phyloP scores from a whole-genome alignment of 2,797 vertebrate genomes.

The Iguana delicatissima region DNA sequence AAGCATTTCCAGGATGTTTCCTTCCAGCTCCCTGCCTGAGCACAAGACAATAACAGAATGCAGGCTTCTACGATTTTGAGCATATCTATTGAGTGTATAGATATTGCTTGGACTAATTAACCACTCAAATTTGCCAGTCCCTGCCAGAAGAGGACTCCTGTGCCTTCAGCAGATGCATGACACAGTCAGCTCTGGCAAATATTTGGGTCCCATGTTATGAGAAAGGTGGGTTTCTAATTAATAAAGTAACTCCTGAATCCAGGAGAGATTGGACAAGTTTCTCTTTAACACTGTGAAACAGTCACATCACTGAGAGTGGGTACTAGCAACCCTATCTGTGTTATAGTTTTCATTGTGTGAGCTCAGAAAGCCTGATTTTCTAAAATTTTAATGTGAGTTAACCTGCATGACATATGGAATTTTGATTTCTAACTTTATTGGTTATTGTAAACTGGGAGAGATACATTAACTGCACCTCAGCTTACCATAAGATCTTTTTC shows the following conservation, averaged over 20 bases:
- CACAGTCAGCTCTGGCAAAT: no score
- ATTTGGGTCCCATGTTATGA: no score
- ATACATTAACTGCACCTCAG: neutral
- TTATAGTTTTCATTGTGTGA: neutral
- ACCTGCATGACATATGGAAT: neutral
- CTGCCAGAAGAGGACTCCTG: neutral
- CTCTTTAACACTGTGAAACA: neutral
- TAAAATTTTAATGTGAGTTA: neutral
- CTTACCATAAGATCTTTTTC: conserved; percentile 4
- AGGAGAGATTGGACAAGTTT: neutral
- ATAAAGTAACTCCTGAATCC: no score
- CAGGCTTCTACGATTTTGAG: neutral
- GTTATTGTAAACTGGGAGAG: neutral
- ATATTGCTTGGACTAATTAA: neutral
- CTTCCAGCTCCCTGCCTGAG: neutral
- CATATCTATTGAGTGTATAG: neutral
- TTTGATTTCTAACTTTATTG: neutral
- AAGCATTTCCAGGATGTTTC: neutral
- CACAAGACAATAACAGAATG: neutral
- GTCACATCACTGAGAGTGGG: neutral
- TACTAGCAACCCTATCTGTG: neutral
- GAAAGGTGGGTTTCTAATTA: no score
- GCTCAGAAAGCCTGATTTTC: neutral
- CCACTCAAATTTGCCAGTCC: neutral
- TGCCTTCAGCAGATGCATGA: neutral